Evolutionary conservation across 30 jellyfish, hydroid and myxozoan species (phyloP), one percentile per base, ranked within the genome.

Genomic region (Hydractinia echinata): DNA sequence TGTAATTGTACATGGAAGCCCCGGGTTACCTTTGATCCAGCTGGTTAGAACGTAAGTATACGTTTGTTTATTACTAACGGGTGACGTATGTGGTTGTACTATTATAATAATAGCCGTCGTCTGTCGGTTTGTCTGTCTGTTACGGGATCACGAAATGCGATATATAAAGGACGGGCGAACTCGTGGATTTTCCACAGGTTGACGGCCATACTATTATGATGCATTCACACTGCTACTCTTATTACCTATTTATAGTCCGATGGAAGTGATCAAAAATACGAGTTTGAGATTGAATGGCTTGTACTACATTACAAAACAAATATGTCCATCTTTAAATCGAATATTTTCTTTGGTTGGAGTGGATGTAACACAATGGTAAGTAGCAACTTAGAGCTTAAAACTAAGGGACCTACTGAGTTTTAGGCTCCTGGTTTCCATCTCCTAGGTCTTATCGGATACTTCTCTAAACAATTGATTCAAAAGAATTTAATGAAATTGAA

Each of bases 301-400:
- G 11, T 93, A 93, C 76, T 93, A 93, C 84, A 93, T 93, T 82
- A 93, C 99, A 30, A 93, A 93, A 82, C 99, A 93, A 77, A 88
- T 93, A 11, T 66, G 79, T 18, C 99, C 99, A 0, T 13, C 99
- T 0, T 76, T 93, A 50, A 76, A 80, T 74, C 88, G 99, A 50
- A 84, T 89, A 20, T 82, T 93, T 30, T 88, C 95, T 8, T 79
- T 93, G 74, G 67, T 88, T 61, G 95, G 96, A 5, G 97, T 84
- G 15, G 94, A 93, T 67, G 96, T 86, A 60, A 61, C 67, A 53
- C n/a, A 73, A n/a, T 93, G 99, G 99, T 93, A 18, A 61, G 92
- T 19, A 30, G 44, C 44, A 30, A 30, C 44, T 2, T 30, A 30
- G 44, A n/a, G n/a, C n/a, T n/a, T n/a, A n/a, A n/a, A n/a, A n/a